These are phyloP conservation scores for Aegypius monachus DNA, from an alignment of 2,113 vertebrate genomes.

Conservation along the genomic window DNA sequence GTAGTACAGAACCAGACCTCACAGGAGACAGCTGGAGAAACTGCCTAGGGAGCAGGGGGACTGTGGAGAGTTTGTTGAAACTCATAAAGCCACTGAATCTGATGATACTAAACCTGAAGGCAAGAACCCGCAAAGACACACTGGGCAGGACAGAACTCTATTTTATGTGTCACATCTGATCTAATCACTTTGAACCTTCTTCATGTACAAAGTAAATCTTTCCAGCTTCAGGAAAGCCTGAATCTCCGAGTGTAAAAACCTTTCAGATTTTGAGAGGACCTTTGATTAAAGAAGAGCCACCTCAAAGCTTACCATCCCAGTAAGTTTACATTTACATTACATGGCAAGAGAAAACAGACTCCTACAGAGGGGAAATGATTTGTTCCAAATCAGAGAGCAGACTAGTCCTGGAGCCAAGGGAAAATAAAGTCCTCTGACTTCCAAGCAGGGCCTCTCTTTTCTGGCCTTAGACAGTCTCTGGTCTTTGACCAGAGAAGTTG, in stretches of 20 bases:
- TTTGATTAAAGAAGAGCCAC: not conserved
- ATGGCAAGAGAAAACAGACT: not conserved
- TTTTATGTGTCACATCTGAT: not conserved
- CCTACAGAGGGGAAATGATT: not conserved
- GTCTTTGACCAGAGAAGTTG: not conserved
- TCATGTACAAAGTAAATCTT: not conserved
- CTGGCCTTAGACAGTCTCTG: not conserved
- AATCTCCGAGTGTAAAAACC: not conserved
- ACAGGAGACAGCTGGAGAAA: not conserved
- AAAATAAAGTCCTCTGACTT: not conserved
- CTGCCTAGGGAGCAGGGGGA: not conserved
- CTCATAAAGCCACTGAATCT: not conserved
- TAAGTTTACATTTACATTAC: not conserved
- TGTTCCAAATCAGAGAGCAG: not conserved
- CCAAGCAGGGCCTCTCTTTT: not conserved
- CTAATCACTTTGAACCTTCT: not conserved
- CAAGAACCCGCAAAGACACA: not conserved
- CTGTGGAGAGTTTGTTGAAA: not conserved
- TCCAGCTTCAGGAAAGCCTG: not conserved
- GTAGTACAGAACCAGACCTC: not conserved
- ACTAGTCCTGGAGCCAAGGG: not conserved
- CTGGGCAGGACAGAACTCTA: not conserved
- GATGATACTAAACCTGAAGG: not conserved
- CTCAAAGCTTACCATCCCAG: not conserved
- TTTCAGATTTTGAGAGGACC: not conserved